Evolutionary conservation across 2,797 vertebrate species (phyloP), one percentile per base, ranked within the genome.

Genomic region (Enteromius radiatus): DNA sequence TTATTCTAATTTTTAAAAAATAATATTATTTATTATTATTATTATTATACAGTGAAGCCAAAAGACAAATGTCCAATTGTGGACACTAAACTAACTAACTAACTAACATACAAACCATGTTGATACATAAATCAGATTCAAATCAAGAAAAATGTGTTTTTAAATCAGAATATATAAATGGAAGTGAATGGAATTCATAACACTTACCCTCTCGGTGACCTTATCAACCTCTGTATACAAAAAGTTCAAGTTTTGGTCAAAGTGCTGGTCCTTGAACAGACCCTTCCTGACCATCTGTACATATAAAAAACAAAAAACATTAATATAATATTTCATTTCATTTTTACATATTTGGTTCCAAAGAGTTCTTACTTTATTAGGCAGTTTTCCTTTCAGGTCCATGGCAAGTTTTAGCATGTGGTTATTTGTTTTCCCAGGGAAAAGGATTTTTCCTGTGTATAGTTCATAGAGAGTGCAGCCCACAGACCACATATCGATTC

Each of bases 381-480:
- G 98, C 96, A 99, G 98, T 93, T 99, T 99, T 93, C 98, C 98
- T 95, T 99, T 99, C 86, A 99, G 96, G 92, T 99, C 98, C 98
- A 99, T 99, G 12, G 97, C 97, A 36, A 99, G 96, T 92, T 99
- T 99, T 89, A 99, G 92, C 98, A 99, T 99, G 88, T 99, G 98
- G 89, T 99, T 99, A 95, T 99, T 99, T 82, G 98, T 99, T 91
- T 99, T 99, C 59, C 98, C 98, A 59, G 98, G 96, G 88, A 99
- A 97, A 68, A 99, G 95, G 92, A 99, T 99, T 93, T 98, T 99
- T 86, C 98, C 98, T 70, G 97, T 98, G 94, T 99, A 99, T 76
- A 99, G 96, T 92, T 99, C 98, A 87, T 98, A 97, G 78, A 99
- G 92, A 0, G 98, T 99, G 91, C 98, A 99, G 92, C 98, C 98